A percentile compares a stretch with the other conserved stretches of the same genome.
Conservation (phyloP, 2,888 invertebrate species). For the Microplitis deprimator region DNA sequence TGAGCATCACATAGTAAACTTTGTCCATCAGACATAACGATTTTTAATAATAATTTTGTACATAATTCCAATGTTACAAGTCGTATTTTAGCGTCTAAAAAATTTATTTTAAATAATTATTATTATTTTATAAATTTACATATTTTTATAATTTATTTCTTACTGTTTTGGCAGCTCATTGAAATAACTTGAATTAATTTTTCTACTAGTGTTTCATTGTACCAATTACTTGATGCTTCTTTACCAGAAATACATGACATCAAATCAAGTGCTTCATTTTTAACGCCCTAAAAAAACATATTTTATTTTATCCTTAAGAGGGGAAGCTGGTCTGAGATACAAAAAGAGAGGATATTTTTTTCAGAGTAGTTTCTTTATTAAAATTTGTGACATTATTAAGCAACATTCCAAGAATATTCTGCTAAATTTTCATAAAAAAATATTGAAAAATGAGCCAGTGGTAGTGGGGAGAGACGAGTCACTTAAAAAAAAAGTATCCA, state of each 20-base stretch:
- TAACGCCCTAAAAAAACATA: constrained; percentile 78
- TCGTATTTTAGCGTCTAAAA: constrained; percentile 85
- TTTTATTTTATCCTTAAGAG: neutral
- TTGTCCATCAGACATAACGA: constrained; percentile 75
- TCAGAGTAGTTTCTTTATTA: too few species aligned
- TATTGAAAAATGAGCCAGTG: too few species aligned
- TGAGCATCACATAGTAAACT: constrained; percentile 80
- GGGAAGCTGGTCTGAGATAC: too few species aligned
- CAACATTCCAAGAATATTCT: too few species aligned
- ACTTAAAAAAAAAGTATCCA: too few species aligned
- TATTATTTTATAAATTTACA: constrained; percentile 29
- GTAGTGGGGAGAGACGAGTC: too few species aligned
- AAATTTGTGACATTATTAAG: too few species aligned
- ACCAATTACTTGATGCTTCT: constrained; percentile 76
- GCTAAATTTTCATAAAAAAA: too few species aligned
- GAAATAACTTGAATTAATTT: constrained; percentile 87
- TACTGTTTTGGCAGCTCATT: constrained; percentile 89
- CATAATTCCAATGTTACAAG: constrained; percentile 93
- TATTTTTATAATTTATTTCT: constrained; percentile 62
- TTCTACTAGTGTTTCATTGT: constrained; percentile 87
- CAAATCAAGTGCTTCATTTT: constrained; percentile 85
- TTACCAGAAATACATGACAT: constrained; percentile 79
- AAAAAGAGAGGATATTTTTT: too few species aligned
- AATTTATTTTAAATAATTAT: constrained; percentile 24
- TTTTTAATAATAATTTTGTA: constrained; percentile 83